Percentiles rank a stretch among this genome's conserved stretches.
Evolutionary conservation across 53 echinoderm and acorn worm species (phyloP).

Genomic region (Paracentrotus lividus): DNA sequence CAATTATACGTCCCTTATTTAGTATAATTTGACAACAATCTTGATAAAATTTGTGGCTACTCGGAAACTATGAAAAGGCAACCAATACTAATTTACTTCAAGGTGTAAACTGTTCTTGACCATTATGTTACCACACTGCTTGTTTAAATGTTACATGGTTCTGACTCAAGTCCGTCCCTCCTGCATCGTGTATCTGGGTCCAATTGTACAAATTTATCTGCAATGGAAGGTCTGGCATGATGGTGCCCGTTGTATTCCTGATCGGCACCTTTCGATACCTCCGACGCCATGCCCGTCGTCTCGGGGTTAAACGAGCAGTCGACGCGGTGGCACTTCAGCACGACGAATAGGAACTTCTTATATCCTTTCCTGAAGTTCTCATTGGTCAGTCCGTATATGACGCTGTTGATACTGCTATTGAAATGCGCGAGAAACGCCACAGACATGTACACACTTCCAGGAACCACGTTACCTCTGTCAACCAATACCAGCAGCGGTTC

Average conservation of each 20-base stretch:
- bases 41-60: not conserved
- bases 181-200: not conserved
- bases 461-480: not conserved
- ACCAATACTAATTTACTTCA: not conserved
- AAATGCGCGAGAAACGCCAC: slow-evolving; percentile 52
- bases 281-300: not conserved
- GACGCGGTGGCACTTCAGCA: not conserved
- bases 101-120: not conserved
- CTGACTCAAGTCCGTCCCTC: not conserved
- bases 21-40: not conserved
- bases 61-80: not conserved
- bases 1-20: not conserved
- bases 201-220: not conserved
- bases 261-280: not conserved
- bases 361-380: slow-evolving; percentile 54
- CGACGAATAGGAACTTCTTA: slow-evolving; percentile 1
- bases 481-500: slow-evolving; percentile 18
- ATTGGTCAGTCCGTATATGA: slow-evolving; percentile 54
- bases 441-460: slow-evolving; percentile 48
- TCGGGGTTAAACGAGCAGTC: slow-evolving; percentile 6
- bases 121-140: not conserved
- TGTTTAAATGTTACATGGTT: not conserved
- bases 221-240: not conserved
- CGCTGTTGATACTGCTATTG: slow-evolving; percentile 48
- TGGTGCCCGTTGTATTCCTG: not conserved